These are phyloP conservation scores for Ceryle rudis DNA, from an alignment of 2,797 vertebrate genomes.

Conservation along the genomic window DNA sequence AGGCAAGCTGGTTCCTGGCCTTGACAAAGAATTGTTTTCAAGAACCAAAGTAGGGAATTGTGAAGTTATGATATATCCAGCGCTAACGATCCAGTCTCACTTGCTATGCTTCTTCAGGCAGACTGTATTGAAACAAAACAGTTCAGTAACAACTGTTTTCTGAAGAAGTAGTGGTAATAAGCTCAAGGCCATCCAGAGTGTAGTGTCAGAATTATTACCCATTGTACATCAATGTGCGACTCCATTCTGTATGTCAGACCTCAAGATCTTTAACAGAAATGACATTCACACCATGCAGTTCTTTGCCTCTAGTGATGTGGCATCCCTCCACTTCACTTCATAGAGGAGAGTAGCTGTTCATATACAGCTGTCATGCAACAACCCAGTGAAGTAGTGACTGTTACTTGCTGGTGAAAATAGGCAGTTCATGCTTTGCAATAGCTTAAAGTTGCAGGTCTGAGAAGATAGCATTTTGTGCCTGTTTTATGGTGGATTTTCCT, in stretches of 20 bases:
- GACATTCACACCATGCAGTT: slow-evolving; percentile 32
- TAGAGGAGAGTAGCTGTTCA: slow-evolving; percentile 13
- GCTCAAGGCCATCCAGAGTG: slow-evolving; percentile 49
- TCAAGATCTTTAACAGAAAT: slow-evolving; percentile 27
- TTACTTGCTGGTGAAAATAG: slow-evolving; percentile 27
- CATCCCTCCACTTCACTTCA: slow-evolving; percentile 1
- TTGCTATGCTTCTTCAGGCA: slow-evolving; percentile 38
- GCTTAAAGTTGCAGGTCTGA: slow-evolving; percentile 40
- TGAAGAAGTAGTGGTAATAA: slow-evolving; percentile 11
- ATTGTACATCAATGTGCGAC: not conserved
- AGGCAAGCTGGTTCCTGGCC: slow-evolving; percentile 9
- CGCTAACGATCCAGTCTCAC: not conserved
- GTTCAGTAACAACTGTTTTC: slow-evolving; percentile 55
- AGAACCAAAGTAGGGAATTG: slow-evolving; percentile 18
- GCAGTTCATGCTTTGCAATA: not conserved
- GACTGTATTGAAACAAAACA: slow-evolving; percentile 24
- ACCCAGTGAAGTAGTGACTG: not conserved
- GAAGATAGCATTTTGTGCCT: not conserved
- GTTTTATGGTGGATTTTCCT: slow-evolving; percentile 37
- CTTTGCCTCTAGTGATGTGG: slow-evolving; percentile 48
- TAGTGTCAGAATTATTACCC: slow-evolving; percentile 37
- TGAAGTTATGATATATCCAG: slow-evolving; percentile 21
- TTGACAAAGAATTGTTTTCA: slow-evolving; percentile 19
- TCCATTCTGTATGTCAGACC: slow-evolving; percentile 25
- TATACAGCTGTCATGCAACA: slow-evolving; percentile 11